Evolutionary conservation across 2,888 invertebrate genomes (phyloP), one percentile per base, ranked within the genome.

Genomic region (Sisyra terminalis): DNA sequence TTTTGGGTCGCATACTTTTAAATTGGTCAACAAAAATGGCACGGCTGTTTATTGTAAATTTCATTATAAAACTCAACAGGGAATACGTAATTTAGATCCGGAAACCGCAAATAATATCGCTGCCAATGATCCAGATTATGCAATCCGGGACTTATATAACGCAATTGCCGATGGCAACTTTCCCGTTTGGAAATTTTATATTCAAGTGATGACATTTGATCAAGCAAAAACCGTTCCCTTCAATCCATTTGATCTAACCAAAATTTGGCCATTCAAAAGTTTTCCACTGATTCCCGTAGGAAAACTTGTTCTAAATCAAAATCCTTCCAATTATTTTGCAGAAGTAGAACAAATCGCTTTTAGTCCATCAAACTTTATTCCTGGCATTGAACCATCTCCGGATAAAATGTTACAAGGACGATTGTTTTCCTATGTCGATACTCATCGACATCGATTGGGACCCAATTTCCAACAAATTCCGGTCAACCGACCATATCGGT

Each of bases 261-360:
- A 94, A 69, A 64, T 89, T 17, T 94, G 94, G 94, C 75, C 89
- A 0, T 89, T 92, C 48, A 60, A 64, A 13, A 87, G 92, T 1
- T 93, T 69, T 60, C 94, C 94, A 2, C 66, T 94, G 46, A 84
- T 90, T 48, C 84, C 78, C 3, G 88, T 92, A 0, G 94, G 94
- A 2, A 81, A 80, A 61, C 54, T 96, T 51, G 80, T 83, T 1
- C 66, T 96, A 42, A 81, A 94, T 60, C 75, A 79, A 47, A 94
- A 93, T 60, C 92, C 93, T 0, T 77, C 74, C 50, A 92, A 93
- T 60, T 94, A 93, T 61, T 94, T 93, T 59, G 77, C 86, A 15
- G 92, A 94, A 61, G 84, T 93, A 32, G 94, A 96, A 61, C 93
- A 93, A 61, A 67, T 85, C 45, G 93, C 92, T 2, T 93, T 92